Percentiles rank a stretch among this genome's conserved stretches.
Evolutionary conservation across 2,797 vertebrate genomes (phyloP).

Genomic region (Takifugu rubripes): DNA sequence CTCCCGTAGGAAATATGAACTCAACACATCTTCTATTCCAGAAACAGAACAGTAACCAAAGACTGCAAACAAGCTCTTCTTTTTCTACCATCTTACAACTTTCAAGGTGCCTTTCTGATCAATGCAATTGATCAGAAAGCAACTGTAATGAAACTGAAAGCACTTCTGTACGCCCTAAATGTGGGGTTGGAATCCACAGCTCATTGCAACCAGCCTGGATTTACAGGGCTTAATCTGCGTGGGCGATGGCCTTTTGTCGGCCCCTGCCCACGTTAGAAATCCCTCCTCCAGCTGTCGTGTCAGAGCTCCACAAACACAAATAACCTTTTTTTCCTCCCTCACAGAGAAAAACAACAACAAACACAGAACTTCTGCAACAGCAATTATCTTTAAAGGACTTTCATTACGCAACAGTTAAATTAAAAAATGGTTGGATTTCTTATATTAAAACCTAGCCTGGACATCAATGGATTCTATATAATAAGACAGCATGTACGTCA

Average conservation of each 20-base stretch:
- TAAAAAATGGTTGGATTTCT: too few relatives aligned
- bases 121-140: too few relatives aligned
- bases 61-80: not conserved
- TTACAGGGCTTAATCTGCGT: conserved; percentile 50
- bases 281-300: conserved; percentile 46
- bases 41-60: too few relatives aligned
- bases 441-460: conserved; percentile 47
- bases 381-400: conserved; percentile 25
- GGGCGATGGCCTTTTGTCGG: conserved; percentile 34
- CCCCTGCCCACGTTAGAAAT: conserved; percentile 33
- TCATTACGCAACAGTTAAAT: too few relatives aligned
- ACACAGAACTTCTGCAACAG: conserved; percentile 42
- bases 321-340: conserved; percentile 5
- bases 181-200: conserved; percentile 51
- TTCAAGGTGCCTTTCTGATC: not conserved
- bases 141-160: conserved; percentile 10
- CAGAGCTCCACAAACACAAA: conserved; percentile 21
- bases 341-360: conserved; percentile 30
- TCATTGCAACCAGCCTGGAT: conserved; percentile 45
- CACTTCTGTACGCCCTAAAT: conserved; percentile 37
- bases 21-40: too few relatives aligned
- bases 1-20: too few relatives aligned
- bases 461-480: conserved; percentile 29
- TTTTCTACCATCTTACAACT: not conserved
- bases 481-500: conserved; percentile 29